A percentile compares a stretch with the other conserved stretches of the same genome.
Conservation (phyloP, 2,797 vertebrate genomes). For the Muscicapa striata region DNA sequence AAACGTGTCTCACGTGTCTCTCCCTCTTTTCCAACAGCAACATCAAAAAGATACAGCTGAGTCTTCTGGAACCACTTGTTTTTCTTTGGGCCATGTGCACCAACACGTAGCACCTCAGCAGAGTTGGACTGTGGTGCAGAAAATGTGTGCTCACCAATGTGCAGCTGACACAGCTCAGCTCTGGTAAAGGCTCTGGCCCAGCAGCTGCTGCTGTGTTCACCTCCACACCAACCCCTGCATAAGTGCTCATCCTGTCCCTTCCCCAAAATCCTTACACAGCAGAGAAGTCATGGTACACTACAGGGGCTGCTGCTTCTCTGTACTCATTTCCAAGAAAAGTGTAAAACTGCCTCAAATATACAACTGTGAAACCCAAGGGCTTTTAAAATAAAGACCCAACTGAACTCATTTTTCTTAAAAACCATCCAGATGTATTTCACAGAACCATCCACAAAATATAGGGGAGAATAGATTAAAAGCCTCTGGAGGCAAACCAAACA, state of each 20-base stretch:
- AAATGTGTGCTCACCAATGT: fast-evolving
- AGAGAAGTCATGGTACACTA: background rate
- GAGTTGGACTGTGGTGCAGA: fast-evolving
- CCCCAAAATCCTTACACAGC: background rate
- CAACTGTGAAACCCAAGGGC: background rate
- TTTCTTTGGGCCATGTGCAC: fast-evolving
- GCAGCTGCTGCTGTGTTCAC: background rate
- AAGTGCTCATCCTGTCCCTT: background rate
- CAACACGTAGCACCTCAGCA: background rate
- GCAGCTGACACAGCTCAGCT: background rate
- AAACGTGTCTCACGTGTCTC: background rate
- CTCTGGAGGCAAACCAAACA: background rate
- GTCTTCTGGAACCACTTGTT: background rate
- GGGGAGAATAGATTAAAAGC: background rate
- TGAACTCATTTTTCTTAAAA: background rate
- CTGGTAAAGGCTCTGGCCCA: background rate
- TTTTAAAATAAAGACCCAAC: background rate
- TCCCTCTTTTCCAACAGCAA: background rate
- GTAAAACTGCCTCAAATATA: background rate
- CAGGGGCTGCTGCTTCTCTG: fast-evolving
- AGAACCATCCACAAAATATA: background rate
- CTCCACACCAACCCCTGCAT: background rate
- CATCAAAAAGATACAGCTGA: background rate
- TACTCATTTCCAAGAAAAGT: background rate
- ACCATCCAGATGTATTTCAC: background rate